phyloP scores from a whole-genome alignment of 2,888 invertebrate species.

The Drosophila gaucha region DNA sequence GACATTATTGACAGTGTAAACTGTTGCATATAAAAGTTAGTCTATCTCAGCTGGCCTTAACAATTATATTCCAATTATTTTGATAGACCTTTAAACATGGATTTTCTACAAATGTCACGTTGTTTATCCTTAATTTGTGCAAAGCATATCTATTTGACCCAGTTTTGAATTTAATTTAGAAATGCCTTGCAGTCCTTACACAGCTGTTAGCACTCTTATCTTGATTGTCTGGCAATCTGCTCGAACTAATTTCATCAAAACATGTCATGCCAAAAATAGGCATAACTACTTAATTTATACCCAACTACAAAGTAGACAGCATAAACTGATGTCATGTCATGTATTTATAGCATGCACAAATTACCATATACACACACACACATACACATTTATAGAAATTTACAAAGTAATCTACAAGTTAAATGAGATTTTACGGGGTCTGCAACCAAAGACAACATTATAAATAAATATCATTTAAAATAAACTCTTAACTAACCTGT shows the following conservation, averaged over 20 bases:
- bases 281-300: constrained; percentile 40
- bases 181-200: neutral
- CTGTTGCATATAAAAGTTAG: neutral
- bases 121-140: neutral
- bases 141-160: neutral
- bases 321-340: constrained; percentile 24
- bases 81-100: neutral
- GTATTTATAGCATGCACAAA: constrained; percentile 37
- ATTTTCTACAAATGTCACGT: neutral
- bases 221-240: constrained; percentile 31
- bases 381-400: constrained; percentile 24
- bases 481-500: constrained; percentile 78
- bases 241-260: constrained; percentile 56
- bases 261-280: constrained; percentile 22
- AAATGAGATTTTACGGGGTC: constrained; percentile 63
- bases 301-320: constrained; percentile 25
- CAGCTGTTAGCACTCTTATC: constrained; percentile 22
- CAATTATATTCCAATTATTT: neutral
- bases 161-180: neutral
- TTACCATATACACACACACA: constrained; percentile 18
- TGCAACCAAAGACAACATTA: constrained; percentile 61
- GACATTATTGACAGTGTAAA: neutral
- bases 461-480: constrained; percentile 78
- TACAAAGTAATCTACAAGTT: constrained; percentile 73
- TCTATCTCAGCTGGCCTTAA: neutral